phyloP scores from a whole-genome alignment of 2,797 vertebrate species.

The Kryptolebias ocellatus region DNA sequence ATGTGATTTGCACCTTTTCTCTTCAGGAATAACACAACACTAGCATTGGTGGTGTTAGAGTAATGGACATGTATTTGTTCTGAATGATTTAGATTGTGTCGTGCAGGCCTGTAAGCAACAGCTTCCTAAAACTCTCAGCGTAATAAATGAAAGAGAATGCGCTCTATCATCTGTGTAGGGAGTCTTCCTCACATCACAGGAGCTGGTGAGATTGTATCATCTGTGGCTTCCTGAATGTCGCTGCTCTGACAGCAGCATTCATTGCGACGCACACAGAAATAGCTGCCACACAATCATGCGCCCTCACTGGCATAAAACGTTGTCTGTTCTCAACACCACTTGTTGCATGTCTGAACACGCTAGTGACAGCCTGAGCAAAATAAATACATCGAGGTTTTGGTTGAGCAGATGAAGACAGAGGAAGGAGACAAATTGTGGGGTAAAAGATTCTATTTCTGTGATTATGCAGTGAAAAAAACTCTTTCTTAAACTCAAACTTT shows the following conservation, averaged over 20 bases:
- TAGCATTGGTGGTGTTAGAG: not conserved
- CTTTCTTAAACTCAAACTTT: too few relatives aligned
- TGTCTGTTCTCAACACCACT: conserved; percentile 6
- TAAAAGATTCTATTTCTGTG: conserved; percentile 18
- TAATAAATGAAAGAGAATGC: conserved; percentile 42
- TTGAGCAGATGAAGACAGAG: conserved; percentile 3
- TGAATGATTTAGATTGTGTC: conserved; percentile 6
- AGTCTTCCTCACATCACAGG: conserved; percentile 30
- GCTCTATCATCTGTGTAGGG: conserved; percentile 31
- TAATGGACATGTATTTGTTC: not conserved
- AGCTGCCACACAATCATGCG: conserved; percentile 35
- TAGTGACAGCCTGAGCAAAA: conserved; percentile 13
- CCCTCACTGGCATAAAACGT: conserved; percentile 29
- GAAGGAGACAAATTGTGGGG: conserved; percentile 16
- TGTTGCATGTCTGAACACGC: conserved; percentile 32
- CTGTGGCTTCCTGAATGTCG: conserved; percentile 56
- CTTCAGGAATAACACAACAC: too few relatives aligned
- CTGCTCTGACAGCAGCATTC: conserved; percentile 52
- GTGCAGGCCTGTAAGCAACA: conserved; percentile 23
- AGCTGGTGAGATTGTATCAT: conserved; percentile 69
- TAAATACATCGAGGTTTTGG: not conserved
- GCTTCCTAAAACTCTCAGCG: conserved; percentile 17
- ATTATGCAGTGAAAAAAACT: not conserved
- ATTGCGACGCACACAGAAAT: conserved; percentile 54
- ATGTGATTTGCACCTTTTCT: too few relatives aligned